phyloP scores from a whole-genome alignment of 1,140 invertebrate species.

The Cyrtorhinus lividipennis region DNA sequence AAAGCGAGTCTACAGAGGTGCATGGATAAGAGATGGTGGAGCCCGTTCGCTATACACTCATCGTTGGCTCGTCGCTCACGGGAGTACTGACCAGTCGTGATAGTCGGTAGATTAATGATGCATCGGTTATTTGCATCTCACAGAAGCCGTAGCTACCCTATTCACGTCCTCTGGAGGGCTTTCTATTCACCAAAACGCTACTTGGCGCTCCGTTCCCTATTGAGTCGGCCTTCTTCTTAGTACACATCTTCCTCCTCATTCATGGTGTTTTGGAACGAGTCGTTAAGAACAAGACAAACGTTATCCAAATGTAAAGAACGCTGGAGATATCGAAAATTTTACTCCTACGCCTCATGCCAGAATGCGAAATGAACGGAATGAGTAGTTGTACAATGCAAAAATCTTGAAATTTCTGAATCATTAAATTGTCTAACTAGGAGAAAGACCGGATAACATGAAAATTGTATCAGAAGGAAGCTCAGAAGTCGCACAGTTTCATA shows the following conservation, averaged over 20 bases:
- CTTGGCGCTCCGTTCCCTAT: not conserved
- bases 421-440: no score
- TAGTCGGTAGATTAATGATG: slow-evolving; percentile 7
- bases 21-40: not conserved
- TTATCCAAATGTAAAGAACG: no score
- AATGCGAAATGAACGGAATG: no score
- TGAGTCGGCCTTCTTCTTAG: slow-evolving; percentile 4
- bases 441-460: no score
- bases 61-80: not conserved
- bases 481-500: no score
- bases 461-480: no score
- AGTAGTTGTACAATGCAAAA: no score
- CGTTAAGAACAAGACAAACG: not conserved
- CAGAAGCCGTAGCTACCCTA: slow-evolving; percentile 4
- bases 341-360: no score
- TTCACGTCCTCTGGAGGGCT: not conserved
- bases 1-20: not conserved
- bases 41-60: not conserved
- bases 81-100: slow-evolving; percentile 4
- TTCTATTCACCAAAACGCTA: slow-evolving; percentile 4
- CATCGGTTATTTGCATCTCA: slow-evolving; percentile 9
- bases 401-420: no score
- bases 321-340: no score
- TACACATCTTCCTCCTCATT: not conserved
- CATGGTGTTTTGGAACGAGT: not conserved